phyloP scores from a whole-genome alignment of 2,888 invertebrate species.

The Tachystola acroxantha region DNA sequence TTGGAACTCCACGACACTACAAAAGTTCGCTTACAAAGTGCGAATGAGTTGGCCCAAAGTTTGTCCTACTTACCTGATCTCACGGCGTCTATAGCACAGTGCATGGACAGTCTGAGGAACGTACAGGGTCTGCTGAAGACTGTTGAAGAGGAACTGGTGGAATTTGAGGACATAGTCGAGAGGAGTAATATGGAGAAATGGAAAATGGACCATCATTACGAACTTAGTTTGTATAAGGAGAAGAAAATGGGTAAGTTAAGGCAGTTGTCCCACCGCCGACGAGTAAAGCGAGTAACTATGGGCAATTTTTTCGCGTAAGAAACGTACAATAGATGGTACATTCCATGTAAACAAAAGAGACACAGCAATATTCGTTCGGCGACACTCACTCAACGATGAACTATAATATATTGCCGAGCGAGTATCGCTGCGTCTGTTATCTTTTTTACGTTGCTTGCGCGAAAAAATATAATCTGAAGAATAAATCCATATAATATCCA shows the following conservation, averaged over 20 bases:
- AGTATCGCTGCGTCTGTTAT: no score
- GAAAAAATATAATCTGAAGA: no score
- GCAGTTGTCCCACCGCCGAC: no score
- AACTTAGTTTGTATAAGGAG: slow-evolving; percentile 83
- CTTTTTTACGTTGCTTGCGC: not conserved
- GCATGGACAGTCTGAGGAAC: slow-evolving; percentile 66
- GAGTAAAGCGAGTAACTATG: no score
- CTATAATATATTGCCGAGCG: no score
- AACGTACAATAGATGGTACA: no score
- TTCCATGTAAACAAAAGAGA: no score
- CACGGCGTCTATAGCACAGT: slow-evolving; percentile 67
- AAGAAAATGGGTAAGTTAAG: slow-evolving; percentile 81
- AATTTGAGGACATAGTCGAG: slow-evolving; percentile 84
- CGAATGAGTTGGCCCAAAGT: slow-evolving; percentile 52
- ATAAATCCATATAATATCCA: no score
- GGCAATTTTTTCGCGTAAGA: no score
- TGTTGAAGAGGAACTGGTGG: slow-evolving; percentile 81
- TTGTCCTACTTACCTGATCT: slow-evolving; percentile 53
- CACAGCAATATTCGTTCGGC: no score
- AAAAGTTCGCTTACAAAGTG: slow-evolving; percentile 46
- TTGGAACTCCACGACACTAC: slow-evolving; percentile 50
- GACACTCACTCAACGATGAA: no score
- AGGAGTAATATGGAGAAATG: slow-evolving; percentile 83
- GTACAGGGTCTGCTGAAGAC: slow-evolving; percentile 79
- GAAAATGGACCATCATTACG: slow-evolving; percentile 84